Conservation (phyloP, 92 coral and sea anemone genomes). For the Porites lobata region DNA sequence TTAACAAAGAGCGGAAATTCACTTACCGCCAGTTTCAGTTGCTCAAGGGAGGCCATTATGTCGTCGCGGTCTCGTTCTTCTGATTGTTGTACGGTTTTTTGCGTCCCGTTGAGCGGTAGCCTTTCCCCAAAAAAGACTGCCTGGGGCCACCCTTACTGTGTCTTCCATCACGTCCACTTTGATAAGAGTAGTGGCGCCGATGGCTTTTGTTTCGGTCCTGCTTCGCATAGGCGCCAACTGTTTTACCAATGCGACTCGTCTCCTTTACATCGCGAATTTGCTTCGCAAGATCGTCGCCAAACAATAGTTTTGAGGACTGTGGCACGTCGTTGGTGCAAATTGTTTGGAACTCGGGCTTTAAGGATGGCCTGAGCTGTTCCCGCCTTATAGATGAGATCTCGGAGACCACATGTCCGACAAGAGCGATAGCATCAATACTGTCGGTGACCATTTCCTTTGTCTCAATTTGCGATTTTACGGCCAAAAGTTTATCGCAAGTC, state of each 20-base stretch:
- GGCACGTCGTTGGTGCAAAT: conserved; percentile 28
- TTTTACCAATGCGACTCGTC: conserved; percentile 49
- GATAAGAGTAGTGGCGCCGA: neutral
- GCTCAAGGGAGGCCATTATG: conserved; percentile 33
- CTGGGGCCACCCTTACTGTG: neutral
- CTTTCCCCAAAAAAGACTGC: conserved; percentile 28
- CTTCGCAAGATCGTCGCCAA: conserved; percentile 51
- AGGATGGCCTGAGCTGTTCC: conserved; percentile 40
- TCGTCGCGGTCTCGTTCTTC: conserved; percentile 26
- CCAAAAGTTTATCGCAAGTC: conserved; percentile 20
- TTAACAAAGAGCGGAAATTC: neutral
- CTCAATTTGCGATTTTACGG: neutral
- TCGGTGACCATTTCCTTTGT: conserved; percentile 21
- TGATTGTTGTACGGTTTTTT: conserved; percentile 16
- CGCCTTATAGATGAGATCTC: conserved; percentile 40
- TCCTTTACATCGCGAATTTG: conserved; percentile 56
- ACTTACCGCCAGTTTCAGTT: conserved; percentile 33
- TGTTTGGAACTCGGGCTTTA: conserved; percentile 41
- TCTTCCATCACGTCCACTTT: neutral
- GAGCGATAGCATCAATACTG: conserved; percentile 8
- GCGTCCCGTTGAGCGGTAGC: conserved; percentile 21
- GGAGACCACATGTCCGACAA: conserved; percentile 13
- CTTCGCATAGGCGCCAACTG: neutral
- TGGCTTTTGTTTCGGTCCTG: neutral
- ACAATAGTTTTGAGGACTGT: conserved; percentile 22